Evolutionary conservation across 2,113 vertebrate genomes (phyloP), one percentile per base, ranked within the genome.

Genomic region (Geococcyx californianus): DNA sequence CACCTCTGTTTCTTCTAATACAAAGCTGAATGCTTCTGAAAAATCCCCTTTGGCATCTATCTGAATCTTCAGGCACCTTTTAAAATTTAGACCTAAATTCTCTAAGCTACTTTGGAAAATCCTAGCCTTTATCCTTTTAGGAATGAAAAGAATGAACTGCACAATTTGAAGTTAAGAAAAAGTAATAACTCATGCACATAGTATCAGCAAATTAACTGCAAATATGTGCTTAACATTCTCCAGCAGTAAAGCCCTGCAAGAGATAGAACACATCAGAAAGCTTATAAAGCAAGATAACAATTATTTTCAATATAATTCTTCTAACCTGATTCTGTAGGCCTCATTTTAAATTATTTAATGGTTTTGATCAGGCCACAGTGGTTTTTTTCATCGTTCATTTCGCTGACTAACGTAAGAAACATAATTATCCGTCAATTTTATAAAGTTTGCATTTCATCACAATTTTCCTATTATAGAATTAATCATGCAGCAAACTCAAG

Each of bases 191-290:
- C 95, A 91, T 89, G 69, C 13, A 28, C 84, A 76, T 83, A 79
- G 73, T 94, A 96, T 97, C 97, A 96, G 95, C 89, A 98, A 98
- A 97, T 98, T 97, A 98, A 95, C 92, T 95, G 96, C 90, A 97
- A 97, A 97, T 74, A 91, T 55, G 9, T 95, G 89, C 88, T 98
- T 98, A 97, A 97, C 96, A 97, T 98, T 97, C 90, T 95, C 74
- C 49, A 73, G 96, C 92, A 96, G 96, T 95, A 97, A 96, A 97
- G 47, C 68, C 47, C 84, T 98, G 94, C 79, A 84, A 85, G 83
- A 97, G 96, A 97, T 91, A 97, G 92, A 76, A 86, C 44, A 95
- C 91, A 97, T 97, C 93, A 94, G 95, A 95, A 94, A 96, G 87
- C 91, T 78, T 89, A 95, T 80, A 94, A 96, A 84, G 70, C 76